Conservation (phyloP, 1,140 invertebrate species). For the Euura lappo region DNA sequence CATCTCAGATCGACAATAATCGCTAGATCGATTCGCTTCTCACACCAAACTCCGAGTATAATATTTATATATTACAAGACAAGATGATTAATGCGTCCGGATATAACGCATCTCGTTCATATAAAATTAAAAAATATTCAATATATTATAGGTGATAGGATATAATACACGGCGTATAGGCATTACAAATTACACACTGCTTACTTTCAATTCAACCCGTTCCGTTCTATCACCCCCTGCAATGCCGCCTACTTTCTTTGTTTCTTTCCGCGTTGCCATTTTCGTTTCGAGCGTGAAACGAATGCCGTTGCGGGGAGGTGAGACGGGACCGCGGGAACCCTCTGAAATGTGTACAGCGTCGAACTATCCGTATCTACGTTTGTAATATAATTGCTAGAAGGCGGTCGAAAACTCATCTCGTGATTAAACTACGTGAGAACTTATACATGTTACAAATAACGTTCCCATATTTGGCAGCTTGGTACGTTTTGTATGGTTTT, state of each 20-base stretch:
- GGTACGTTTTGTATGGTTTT: not conserved
- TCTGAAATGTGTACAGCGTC: too few relatives aligned
- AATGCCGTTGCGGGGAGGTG: too few relatives aligned
- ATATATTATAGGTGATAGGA: not conserved
- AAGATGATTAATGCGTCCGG: not conserved
- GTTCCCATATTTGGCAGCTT: not conserved
- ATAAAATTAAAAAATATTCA: conserved; percentile 1
- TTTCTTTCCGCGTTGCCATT: too few relatives aligned
- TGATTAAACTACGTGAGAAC: not conserved
- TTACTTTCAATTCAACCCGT: too few relatives aligned
- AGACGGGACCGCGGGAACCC: too few relatives aligned
- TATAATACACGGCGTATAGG: not conserved
- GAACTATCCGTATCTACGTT: not conserved
- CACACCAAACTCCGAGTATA: not conserved
- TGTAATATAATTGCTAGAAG: not conserved
- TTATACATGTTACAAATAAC: not conserved
- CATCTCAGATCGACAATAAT: not conserved
- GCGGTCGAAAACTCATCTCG: not conserved
- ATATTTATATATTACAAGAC: not conserved
- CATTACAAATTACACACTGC: not conserved
- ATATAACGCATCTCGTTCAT: not conserved
- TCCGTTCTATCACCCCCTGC: too few relatives aligned
- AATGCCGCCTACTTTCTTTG: too few relatives aligned
- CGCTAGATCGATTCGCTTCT: not conserved
- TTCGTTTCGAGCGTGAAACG: too few relatives aligned